A percentile compares a stretch with the other conserved stretches of the same genome.
Evolutionary conservation across 2,888 invertebrate genomes (phyloP).

Genomic region (Chrysodeixis includens): DNA sequence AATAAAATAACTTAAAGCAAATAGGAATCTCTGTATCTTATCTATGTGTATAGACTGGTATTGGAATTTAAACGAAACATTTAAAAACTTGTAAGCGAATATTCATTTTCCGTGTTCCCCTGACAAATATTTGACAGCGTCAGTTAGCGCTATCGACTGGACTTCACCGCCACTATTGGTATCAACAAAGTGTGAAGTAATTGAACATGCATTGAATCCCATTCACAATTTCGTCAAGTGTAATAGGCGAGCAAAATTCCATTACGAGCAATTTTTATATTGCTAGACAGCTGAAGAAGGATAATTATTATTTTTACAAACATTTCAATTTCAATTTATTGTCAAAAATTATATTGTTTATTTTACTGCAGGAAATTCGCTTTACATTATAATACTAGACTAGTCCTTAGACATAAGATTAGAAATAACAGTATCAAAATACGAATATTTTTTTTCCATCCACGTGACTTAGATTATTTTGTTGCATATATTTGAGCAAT

Average conservation of each 20-base stretch:
- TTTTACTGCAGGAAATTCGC: no score
- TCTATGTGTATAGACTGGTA: neutral
- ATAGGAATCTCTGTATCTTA: neutral
- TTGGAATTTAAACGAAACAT: neutral
- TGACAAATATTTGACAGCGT: slow-evolving; percentile 13
- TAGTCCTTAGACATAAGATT: no score
- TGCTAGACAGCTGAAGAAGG: neutral
- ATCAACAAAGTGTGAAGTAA: slow-evolving; percentile 26
- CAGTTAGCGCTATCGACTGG: slow-evolving; percentile 12
- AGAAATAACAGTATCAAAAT: no score
- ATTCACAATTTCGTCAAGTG: slow-evolving; percentile 12
- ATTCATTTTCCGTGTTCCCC: neutral
- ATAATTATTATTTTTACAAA: no score
- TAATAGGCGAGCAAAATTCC: slow-evolving; percentile 21
- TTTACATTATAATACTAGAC: no score
- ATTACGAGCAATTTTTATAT: slow-evolving; percentile 7
- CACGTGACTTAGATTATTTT: no score
- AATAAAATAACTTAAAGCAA: no score
- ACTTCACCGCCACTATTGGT: slow-evolving; percentile 20
- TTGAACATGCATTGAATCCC: slow-evolving; percentile 40
- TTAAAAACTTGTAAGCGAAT: neutral
- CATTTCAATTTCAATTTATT: no score
- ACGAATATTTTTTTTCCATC: no score
- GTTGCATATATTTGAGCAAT: neutral
- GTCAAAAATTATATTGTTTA: no score